Conservation (phyloP, 2,888 invertebrate species). For the Bombyx huttoni region DNA sequence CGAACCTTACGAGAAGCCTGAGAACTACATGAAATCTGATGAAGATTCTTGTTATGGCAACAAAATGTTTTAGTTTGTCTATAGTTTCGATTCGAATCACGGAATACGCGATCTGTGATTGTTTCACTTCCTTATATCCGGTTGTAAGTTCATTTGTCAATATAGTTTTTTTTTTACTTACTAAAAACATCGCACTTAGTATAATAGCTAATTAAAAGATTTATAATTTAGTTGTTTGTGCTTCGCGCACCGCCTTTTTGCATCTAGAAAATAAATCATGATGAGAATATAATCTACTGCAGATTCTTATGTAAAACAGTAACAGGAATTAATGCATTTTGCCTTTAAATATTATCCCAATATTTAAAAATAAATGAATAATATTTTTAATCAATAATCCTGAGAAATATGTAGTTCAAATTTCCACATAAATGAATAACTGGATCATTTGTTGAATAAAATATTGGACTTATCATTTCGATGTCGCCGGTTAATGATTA, state of each 20-base stretch:
- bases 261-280: neutral
- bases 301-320: no score
- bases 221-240: slow-evolving; percentile 10
- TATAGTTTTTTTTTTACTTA: slow-evolving; percentile 33
- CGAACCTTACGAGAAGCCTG: no score
- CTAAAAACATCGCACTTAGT: slow-evolving; percentile 41
- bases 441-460: neutral
- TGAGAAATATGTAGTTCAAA: no score
- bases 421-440: neutral
- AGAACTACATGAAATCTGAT: slow-evolving; percentile 16
- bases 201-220: slow-evolving; percentile 25
- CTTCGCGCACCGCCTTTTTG: slow-evolving; percentile 25
- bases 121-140: slow-evolving; percentile 26
- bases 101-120: slow-evolving; percentile 36
- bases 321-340: no score
- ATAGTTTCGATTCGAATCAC: slow-evolving; percentile 21
- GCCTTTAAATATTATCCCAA: no score
- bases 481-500: no score
- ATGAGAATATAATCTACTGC: no score
- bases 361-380: no score
- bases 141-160: slow-evolving; percentile 31
- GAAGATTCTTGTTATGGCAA: slow-evolving; percentile 27
- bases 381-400: no score
- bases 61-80: slow-evolving; percentile 22
- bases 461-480: no score